Evolutionary conservation across 1,140 invertebrate species (phyloP).

Genomic region (Zaprionus vittiger): DNA sequence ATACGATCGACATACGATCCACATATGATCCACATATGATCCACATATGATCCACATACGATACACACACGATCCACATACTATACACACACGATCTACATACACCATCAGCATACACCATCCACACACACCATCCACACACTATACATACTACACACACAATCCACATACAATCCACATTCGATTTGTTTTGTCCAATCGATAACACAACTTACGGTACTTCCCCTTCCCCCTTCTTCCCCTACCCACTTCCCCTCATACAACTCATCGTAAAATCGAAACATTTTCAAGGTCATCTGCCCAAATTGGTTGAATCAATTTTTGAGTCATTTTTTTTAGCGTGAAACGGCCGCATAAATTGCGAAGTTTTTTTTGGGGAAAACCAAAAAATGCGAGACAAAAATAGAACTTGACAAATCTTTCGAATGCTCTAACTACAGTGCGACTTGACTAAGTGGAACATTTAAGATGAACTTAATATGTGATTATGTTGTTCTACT

Average conservation of each 20-base stretch:
- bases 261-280: neutral
- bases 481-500: neutral
- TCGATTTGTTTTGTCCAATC: neutral
- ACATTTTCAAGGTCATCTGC: constrained; percentile 35
- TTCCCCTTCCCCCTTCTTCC: neutral
- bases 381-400: neutral
- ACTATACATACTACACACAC: too few species aligned
- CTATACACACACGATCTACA: too few species aligned
- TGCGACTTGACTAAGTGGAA: neutral
- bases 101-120: too few species aligned
- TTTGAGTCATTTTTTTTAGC: constrained; percentile 32
- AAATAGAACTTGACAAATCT: constrained; percentile 12
- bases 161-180: neutral
- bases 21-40: neutral
- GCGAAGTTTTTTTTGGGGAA: neutral
- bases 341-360: neutral
- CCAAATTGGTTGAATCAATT: constrained; percentile 38
- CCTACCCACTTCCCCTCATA: neutral
- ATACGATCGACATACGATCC: neutral
- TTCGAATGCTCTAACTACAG: neutral
- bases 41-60: neutral
- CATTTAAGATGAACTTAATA: neutral
- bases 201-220: neutral
- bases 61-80: neutral
- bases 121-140: neutral